Conservation (phyloP, 2,797 vertebrate genomes). For the Sebastiscus tertius region DNA sequence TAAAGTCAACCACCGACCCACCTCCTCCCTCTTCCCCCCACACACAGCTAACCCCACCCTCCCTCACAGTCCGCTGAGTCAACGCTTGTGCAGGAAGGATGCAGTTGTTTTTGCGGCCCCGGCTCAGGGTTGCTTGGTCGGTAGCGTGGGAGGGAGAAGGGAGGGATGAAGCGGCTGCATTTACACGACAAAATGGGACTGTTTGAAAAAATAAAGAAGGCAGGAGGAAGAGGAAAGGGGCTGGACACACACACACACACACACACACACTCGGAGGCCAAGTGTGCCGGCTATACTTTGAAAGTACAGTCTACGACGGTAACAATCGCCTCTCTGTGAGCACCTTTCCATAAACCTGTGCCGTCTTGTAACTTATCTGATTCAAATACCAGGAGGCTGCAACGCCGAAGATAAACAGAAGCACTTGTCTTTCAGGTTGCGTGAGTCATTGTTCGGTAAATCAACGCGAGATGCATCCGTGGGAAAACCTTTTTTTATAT, state of each 20-base stretch:
- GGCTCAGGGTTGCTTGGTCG: constrained; percentile 39
- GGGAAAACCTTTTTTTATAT: constrained; percentile 1
- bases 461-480: not conserved
- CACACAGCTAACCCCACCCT: constrained; percentile 31
- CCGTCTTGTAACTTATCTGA: constrained; percentile 61
- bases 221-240: constrained; percentile 52
- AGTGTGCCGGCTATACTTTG: not conserved
- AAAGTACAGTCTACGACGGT: not conserved
- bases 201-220: constrained; percentile 29
- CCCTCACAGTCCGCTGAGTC: constrained; percentile 74
- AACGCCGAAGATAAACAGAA: not conserved
- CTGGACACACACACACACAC: constrained; percentile 13
- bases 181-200: constrained; percentile 41
- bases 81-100: constrained; percentile 85
- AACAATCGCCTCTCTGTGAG: constrained; percentile 44
- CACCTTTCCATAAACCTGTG: constrained; percentile 43
- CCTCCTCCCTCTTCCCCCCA: not conserved
- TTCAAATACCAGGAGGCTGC: constrained; percentile 30
- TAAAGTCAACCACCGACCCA: constrained; percentile 57
- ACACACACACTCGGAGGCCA: constrained; percentile 5
- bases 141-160: not conserved
- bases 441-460: constrained; percentile 17
- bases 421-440: constrained; percentile 24
- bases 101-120: constrained; percentile 77
- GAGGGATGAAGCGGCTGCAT: constrained; percentile 1